These are phyloP conservation scores for Epirrita christyi DNA, from an alignment of 2,888 invertebrate genomes.

Conservation along the genomic window DNA sequence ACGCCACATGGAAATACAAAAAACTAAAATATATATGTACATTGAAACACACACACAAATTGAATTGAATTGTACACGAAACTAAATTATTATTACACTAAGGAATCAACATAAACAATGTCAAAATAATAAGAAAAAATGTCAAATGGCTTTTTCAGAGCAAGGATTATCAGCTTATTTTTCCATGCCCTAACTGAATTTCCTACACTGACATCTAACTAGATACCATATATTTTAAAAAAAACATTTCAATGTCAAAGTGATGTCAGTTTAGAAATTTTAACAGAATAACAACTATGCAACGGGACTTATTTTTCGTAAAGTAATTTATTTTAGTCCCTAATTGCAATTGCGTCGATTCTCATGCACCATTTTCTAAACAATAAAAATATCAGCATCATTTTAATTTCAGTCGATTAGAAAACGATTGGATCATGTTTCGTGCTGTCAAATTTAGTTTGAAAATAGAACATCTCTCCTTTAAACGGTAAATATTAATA, in stretches of 20 bases:
- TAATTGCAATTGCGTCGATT: background rate
- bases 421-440: too few species aligned
- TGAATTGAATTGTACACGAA: too few species aligned
- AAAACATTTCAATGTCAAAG: constrained; percentile 16
- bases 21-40: constrained; percentile 19
- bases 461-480: constrained; percentile 1
- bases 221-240: constrained; percentile 10
- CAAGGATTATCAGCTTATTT: background rate
- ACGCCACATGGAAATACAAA: constrained; percentile 19
- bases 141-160: constrained; percentile 3
- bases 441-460: too few species aligned
- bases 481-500: constrained; percentile 16
- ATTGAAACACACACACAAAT: too few species aligned
- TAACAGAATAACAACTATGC: constrained; percentile 7
- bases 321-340: constrained; percentile 12
- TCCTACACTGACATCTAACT: background rate
- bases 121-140: constrained; percentile 12
- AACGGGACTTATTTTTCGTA: constrained; percentile 3
- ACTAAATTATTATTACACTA: constrained; percentile 11
- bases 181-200: too few species aligned
- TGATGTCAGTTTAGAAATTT: constrained; percentile 1
- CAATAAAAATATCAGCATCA: too few species aligned
- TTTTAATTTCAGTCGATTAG: too few species aligned
- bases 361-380: too few species aligned
- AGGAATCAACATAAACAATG: constrained; percentile 16